Conservation (phyloP, 2,888 invertebrate genomes). For the Lasioglossum malachurum region DNA sequence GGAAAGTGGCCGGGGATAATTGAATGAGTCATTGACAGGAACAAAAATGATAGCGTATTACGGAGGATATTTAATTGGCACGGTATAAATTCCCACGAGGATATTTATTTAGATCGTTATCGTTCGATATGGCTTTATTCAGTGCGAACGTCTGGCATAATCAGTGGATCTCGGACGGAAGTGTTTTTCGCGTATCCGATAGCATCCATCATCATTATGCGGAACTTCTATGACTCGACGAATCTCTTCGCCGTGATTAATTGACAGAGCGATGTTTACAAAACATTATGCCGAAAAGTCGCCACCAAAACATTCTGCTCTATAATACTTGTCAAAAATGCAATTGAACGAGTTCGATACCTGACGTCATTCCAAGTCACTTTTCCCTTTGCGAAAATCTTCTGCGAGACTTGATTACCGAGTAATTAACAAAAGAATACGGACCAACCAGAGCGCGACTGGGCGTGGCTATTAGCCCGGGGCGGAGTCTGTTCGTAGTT, state of each 20-base stretch:
- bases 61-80: background rate
- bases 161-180: slow-evolving; percentile 3
- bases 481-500: too few relatives aligned
- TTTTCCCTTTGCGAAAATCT: too few relatives aligned
- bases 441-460: too few relatives aligned
- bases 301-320: too few relatives aligned
- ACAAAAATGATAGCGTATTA: background rate
- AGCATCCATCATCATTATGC: slow-evolving; percentile 40
- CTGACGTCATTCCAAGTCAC: too few relatives aligned
- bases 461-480: too few relatives aligned
- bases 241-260: slow-evolving; percentile 24
- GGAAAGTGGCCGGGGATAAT: background rate
- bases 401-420: too few relatives aligned
- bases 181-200: slow-evolving; percentile 12
- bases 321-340: too few relatives aligned
- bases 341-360: too few relatives aligned
- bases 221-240: slow-evolving; percentile 18
- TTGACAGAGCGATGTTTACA: slow-evolving; percentile 23
- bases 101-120: slow-evolving; percentile 1
- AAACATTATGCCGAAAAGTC: background rate
- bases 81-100: background rate
- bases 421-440: too few relatives aligned
- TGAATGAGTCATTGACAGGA: background rate
- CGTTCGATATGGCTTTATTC: background rate
- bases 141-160: background rate